phyloP scores from a whole-genome alignment of 2,113 vertebrate genomes.

The Seriola dumerili region DNA sequence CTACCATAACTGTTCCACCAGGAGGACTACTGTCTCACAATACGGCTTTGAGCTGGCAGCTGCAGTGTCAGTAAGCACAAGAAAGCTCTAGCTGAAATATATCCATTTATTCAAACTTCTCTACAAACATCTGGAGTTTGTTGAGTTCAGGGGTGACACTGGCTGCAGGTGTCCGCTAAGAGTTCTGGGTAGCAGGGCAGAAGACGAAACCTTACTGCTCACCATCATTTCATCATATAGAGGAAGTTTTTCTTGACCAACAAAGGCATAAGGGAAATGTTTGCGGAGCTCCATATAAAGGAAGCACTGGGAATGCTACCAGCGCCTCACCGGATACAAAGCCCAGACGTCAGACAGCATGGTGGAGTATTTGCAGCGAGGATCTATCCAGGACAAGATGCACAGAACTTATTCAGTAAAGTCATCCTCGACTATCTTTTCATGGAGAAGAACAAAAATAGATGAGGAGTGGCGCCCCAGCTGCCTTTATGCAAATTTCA shows the following conservation, averaged over 20 bases:
- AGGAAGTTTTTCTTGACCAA: background rate
- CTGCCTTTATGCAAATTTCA: constrained; percentile 47
- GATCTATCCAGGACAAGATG: constrained; percentile 3
- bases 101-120: too few species aligned
- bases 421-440: constrained; percentile 3
- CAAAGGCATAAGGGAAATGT: background rate
- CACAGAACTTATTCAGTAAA: constrained; percentile 15
- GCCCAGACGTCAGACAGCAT: background rate
- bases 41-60: background rate
- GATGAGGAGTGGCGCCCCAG: constrained; percentile 17
- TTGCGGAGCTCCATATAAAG: background rate
- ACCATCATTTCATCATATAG: background rate
- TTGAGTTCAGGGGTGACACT: background rate
- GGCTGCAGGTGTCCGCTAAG: background rate
- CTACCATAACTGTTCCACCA: background rate
- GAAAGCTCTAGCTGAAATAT: background rate
- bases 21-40: background rate
- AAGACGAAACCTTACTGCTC: background rate
- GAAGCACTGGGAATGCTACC: background rate
- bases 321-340: background rate
- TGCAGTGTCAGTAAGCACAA: background rate
- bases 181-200: background rate
- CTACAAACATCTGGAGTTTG: background rate
- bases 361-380: background rate
- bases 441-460: constrained; percentile 35